phyloP scores from a whole-genome alignment of 2,888 invertebrate genomes.

The Melieria crassipennis region DNA sequence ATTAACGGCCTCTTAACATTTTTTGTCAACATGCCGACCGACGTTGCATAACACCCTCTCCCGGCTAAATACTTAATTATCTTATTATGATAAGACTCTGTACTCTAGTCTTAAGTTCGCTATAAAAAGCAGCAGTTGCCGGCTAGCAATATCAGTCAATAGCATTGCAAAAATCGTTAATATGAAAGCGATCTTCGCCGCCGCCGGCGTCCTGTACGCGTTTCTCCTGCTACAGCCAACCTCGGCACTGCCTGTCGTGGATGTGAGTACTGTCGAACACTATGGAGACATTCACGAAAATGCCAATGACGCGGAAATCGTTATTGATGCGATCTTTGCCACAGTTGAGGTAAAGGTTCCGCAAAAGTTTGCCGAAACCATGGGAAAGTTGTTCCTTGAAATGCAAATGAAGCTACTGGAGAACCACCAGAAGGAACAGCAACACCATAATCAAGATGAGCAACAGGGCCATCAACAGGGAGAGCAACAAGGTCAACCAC shows the following conservation, averaged over 20 bases:
- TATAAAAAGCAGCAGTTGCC: too few species aligned
- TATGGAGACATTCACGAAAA: not conserved
- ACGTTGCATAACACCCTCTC: too few species aligned
- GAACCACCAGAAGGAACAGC: not conserved
- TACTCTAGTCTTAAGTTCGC: too few species aligned
- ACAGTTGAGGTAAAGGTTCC: slow-evolving; percentile 7
- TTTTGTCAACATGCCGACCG: too few species aligned
- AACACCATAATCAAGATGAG: not conserved
- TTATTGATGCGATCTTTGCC: slow-evolving; percentile 15
- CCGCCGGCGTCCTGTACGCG: slow-evolving; percentile 20
- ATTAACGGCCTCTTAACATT: too few species aligned
- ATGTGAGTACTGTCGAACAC: not conserved
- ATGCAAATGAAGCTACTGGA: not conserved
- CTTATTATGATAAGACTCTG: too few species aligned
- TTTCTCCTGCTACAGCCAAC: slow-evolving; percentile 11
- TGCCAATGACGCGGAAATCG: not conserved
- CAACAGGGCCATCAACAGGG: not conserved
- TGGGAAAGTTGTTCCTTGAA: slow-evolving; percentile 4
- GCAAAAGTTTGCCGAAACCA: slow-evolving; percentile 17
- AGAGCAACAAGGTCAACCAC: too few species aligned
- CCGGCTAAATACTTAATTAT: too few species aligned
- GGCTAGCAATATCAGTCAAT: too few species aligned
- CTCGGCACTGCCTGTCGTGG: slow-evolving; percentile 9
- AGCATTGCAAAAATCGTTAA: not conserved
- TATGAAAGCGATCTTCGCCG: slow-evolving; percentile 16